phyloP scores from a whole-genome alignment of 2,113 vertebrate genomes.

The Labrus mixtus region DNA sequence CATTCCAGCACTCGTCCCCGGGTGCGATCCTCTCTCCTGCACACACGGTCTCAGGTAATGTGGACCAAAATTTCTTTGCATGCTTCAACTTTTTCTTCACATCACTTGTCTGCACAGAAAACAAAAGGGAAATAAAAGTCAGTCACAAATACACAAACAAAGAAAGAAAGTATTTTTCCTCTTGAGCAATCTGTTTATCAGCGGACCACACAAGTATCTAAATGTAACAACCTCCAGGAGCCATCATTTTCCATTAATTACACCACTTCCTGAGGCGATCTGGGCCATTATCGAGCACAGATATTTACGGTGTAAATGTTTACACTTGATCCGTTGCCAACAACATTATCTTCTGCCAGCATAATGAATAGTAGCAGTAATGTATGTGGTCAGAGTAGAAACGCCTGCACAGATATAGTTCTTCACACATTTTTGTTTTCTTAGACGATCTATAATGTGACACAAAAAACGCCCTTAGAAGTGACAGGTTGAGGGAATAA shows the following conservation, averaged over 20 bases:
- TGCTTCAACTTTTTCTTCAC: slow-evolving; percentile 97
- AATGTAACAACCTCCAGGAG: not conserved
- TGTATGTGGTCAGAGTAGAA: no score
- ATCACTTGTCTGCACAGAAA: slow-evolving; percentile 86
- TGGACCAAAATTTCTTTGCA: slow-evolving; percentile 98
- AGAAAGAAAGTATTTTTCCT: not conserved
- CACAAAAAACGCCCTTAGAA: not conserved
- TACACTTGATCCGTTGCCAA: no score
- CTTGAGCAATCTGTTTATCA: no score
- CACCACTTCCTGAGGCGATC: no score
- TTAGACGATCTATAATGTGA: not conserved
- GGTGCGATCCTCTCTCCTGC: slow-evolving; percentile 89
- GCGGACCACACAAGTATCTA: no score
- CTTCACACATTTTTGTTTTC: no score
- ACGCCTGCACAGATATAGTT: no score
- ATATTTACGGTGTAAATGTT: no score
- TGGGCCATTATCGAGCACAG: no score
- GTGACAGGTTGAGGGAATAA: not conserved
- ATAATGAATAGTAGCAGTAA: no score
- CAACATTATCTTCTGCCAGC: no score
- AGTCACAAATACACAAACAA: not conserved
- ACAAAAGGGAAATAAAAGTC: not conserved
- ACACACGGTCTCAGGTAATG: slow-evolving; percentile 92
- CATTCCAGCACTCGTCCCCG: slow-evolving; percentile 90
- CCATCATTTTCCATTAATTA: not conserved